Conservation (phyloP, 1,140 invertebrate species). For the Bombus confusus region DNA sequence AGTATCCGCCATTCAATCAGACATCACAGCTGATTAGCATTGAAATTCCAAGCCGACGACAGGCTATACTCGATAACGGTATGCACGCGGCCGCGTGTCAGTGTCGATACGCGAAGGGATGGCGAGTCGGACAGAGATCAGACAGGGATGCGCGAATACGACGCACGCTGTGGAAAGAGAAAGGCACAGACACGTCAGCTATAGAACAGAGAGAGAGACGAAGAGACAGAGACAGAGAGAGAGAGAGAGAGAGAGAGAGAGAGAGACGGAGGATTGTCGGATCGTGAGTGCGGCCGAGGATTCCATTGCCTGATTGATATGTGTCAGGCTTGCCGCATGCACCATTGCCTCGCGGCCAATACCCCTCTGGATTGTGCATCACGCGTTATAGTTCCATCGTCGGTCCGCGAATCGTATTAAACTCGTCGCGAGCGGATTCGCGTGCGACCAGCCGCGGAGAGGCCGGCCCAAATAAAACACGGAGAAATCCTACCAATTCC, state of each 20-base stretch:
- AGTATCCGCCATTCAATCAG: constrained; percentile 45
- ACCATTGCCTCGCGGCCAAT: constrained; percentile 69
- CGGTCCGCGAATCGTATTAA: constrained; percentile 55
- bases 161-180: neutral
- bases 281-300: constrained; percentile 59
- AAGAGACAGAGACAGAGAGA: neutral
- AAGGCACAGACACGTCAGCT: neutral
- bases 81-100: constrained; percentile 38
- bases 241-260: neutral
- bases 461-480: constrained; percentile 46
- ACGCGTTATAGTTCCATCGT: constrained; percentile 64
- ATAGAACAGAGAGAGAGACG: neutral
- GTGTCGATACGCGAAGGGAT: constrained; percentile 9
- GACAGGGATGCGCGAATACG: constrained; percentile 11
- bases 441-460: constrained; percentile 19
- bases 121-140: neutral
- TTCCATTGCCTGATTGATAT: constrained; percentile 71
- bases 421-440: constrained; percentile 52
- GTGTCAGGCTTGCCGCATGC: constrained; percentile 70
- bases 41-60: constrained; percentile 55
- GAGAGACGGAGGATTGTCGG: constrained; percentile 24
- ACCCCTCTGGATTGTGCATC: constrained; percentile 59
- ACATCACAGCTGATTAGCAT: constrained; percentile 52
- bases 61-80: constrained; percentile 42
- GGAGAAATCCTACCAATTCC: too few species aligned